Evolutionary conservation across 1,140 invertebrate species (phyloP).

Genomic region (Anastatus disparis): DNA sequence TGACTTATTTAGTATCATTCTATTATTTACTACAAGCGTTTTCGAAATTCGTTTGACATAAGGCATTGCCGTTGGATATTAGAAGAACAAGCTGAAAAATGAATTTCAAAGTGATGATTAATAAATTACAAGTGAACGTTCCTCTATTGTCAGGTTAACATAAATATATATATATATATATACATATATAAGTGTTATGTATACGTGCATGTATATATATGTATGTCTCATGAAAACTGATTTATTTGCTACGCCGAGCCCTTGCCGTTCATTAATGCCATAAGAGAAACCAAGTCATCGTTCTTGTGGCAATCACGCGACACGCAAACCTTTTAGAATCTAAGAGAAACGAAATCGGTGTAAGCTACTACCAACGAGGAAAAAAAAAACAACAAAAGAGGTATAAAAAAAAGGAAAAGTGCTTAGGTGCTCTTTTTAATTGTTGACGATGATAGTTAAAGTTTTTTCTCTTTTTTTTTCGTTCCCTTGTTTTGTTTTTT

Average conservation of each 20-base stretch:
- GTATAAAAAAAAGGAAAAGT: conserved; percentile 12
- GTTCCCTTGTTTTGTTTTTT: background rate
- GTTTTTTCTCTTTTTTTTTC: background rate
- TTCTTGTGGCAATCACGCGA: conserved; percentile 26
- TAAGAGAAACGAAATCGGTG: conserved; percentile 25
- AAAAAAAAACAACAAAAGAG: too few species aligned
- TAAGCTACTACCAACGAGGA: background rate
- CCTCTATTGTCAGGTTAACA: background rate
- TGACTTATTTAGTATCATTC: too few species aligned
- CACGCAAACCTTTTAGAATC: conserved; percentile 29
- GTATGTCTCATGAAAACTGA: conserved; percentile 19
- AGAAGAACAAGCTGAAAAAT: conserved; percentile 1
- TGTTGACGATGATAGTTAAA: conserved; percentile 22
- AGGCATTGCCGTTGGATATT: too few species aligned
- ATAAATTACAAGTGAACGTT: conserved; percentile 7
- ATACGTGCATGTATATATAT: background rate
- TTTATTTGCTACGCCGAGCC: conserved; percentile 22
- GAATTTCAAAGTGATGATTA: conserved; percentile 22
- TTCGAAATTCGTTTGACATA: too few species aligned
- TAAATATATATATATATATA: too few species aligned
- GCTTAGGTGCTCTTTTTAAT: conserved; percentile 21
- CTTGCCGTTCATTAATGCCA: conserved; percentile 15
- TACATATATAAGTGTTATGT: too few species aligned
- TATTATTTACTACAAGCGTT: too few species aligned
- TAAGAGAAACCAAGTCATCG: conserved; percentile 34